A percentile compares a stretch with the other conserved stretches of the same genome.
These are phyloP conservation scores for Geotrypetes seraphini DNA, from an alignment of 2,797 vertebrate species.

Conservation along the genomic window DNA sequence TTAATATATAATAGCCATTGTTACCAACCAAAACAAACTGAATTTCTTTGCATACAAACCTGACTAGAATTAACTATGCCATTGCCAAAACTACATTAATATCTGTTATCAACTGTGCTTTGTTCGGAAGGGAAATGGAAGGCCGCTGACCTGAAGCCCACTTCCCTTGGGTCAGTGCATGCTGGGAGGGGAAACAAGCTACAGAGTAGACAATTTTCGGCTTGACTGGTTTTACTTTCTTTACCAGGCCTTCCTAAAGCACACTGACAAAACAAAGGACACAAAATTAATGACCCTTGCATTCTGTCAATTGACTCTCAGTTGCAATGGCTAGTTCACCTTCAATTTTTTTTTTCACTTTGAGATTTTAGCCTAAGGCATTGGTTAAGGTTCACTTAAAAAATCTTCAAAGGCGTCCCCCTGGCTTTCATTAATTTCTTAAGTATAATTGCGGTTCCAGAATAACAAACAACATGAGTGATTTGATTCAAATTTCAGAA, in stretches of 20 bases:
- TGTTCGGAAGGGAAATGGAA: slow-evolving; percentile 58
- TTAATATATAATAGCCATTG: no score
- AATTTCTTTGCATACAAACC: slow-evolving; percentile 41
- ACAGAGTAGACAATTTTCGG: slow-evolving; percentile 99
- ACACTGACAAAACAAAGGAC: slow-evolving; percentile 99
- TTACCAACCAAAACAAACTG: slow-evolving; percentile 14
- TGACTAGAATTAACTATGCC: slow-evolving; percentile 31
- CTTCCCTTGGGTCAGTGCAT: slow-evolving; percentile 66
- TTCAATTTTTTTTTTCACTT: slow-evolving; percentile 33
- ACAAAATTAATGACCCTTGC: slow-evolving; percentile 98
- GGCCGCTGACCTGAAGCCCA: slow-evolving; percentile 45
- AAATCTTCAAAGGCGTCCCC: slow-evolving; percentile 60
- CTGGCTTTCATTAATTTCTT: slow-evolving; percentile 77
- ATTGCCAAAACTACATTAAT: slow-evolving; percentile 43
- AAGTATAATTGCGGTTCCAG: slow-evolving; percentile 44
- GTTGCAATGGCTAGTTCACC: slow-evolving; percentile 73
- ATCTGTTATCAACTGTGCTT: slow-evolving; percentile 66
- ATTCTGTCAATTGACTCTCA: slow-evolving; percentile 86
- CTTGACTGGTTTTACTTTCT: slow-evolving; percentile 98
- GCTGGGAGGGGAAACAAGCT: slow-evolving; percentile 78
- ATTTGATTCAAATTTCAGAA: slow-evolving; percentile 14
- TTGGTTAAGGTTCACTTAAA: slow-evolving; percentile 71
- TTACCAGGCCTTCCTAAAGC: slow-evolving; percentile 87
- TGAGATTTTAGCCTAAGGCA: slow-evolving; percentile 64
- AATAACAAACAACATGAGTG: slow-evolving; percentile 16